Evolutionary conservation across 2,888 invertebrate species (phyloP), one percentile per base, ranked within the genome.

Genomic region (Trichogramma dendrolimi): DNA sequence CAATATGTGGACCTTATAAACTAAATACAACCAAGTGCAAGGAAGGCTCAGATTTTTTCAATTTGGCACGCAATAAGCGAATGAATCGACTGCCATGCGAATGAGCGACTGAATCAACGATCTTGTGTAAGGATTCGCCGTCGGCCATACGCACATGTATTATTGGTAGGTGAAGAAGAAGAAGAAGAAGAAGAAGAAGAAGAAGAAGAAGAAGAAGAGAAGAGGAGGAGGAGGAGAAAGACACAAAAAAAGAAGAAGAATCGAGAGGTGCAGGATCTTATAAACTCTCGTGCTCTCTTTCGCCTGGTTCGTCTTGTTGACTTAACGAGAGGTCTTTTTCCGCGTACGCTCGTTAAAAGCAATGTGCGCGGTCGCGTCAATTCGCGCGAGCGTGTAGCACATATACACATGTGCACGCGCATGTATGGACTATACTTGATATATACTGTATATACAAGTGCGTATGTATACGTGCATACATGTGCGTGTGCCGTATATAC

Each of bases 261-360:
- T 46, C 46, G 62, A 57, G 57, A 55, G 53, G 57, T 57, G 60
- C 54, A 65, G 51, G 50, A 65, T 60, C 7, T n/a, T 8, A 46
- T 43, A 46, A 50, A 38, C 27, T 27, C 27, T 44, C 11, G 14
- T 14, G 53, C n/a, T 46, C 40, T 5, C 52, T 58, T 52, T 60
- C 61, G 61, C 53, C 46, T 50, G 50, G 53, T 60, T 65, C 63
- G 61, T 61, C 61, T 63, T 66, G 66, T 66, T 66, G 66, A 66
- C 66, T 66, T 66, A 66, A 66, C 66, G 66, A 66, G 65, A 63
- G 63, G 63, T 55, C 66, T 66, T 66, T 66, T 66, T 66, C 66
- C 61, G 62, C 60, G 65, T 62, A 62, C 61, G 62, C 62, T 65
- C 68, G 67, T 67, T 65, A 65, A 63, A 65, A 62, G 57, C 65